Evolutionary conservation across 2,797 vertebrate species (phyloP).

Genomic region (Muscicapa comitata): DNA sequence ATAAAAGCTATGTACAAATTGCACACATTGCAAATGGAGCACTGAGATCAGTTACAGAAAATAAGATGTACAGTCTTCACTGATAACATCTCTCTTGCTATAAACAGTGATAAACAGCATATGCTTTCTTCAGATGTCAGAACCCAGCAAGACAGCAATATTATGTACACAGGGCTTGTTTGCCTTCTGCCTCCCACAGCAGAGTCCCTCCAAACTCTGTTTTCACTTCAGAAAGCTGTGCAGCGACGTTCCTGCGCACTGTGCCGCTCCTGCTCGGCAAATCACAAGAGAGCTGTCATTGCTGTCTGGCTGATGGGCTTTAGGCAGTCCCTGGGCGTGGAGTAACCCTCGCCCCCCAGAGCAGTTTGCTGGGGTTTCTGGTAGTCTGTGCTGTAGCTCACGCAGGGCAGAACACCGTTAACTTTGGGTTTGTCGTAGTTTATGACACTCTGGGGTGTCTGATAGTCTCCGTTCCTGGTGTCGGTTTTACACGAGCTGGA

Average conservation of each 20-base stretch:
- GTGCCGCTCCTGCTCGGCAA: background rate
- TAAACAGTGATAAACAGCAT: constrained; percentile 57
- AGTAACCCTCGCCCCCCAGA: constrained; percentile 68
- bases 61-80: constrained; percentile 61
- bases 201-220: constrained; percentile 47
- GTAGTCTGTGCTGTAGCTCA: constrained; percentile 54
- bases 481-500: constrained; percentile 26
- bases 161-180: constrained; percentile 70
- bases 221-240: constrained; percentile 45
- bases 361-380: constrained; percentile 68
- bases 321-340: constrained; percentile 77
- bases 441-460: constrained; percentile 72
- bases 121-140: constrained; percentile 63
- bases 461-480: constrained; percentile 63
- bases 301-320: constrained; percentile 70
- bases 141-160: constrained; percentile 63
- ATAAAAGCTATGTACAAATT: constrained; percentile 78
- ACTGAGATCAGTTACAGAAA: constrained; percentile 70
- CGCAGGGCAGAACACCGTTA: constrained; percentile 6
- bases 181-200: constrained; percentile 53
- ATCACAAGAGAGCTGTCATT: constrained; percentile 72
- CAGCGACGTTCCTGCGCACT: background rate
- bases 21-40: constrained; percentile 72
- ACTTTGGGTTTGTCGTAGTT: constrained; percentile 81
- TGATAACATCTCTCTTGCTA: constrained; percentile 56